A percentile compares a stretch with the other conserved stretches of the same genome.
Conservation (phyloP, 2,113 vertebrate species). For the Carassius gibelio region DNA sequence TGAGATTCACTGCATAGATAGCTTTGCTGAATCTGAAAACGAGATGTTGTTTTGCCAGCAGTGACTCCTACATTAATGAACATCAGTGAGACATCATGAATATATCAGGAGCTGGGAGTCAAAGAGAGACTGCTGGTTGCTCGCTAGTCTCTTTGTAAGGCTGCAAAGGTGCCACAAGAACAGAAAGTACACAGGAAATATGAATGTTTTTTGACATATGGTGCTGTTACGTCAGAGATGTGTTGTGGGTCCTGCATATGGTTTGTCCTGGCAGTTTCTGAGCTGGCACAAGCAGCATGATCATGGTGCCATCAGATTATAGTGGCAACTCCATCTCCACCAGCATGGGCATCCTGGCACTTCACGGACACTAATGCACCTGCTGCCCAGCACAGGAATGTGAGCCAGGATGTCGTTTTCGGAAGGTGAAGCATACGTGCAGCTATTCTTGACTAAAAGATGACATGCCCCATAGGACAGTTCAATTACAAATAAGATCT, state of each 20-base stretch:
- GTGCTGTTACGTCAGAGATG: constrained; percentile 33
- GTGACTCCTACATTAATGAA: constrained; percentile 54
- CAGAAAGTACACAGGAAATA: neutral
- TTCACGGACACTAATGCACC: constrained; percentile 22
- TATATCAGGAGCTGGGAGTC: constrained; percentile 34
- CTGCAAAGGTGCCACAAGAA: neutral
- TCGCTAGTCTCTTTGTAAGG: neutral
- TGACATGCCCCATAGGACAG: neutral
- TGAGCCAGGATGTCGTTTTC: constrained; percentile 34
- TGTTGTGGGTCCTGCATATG: constrained; percentile 33
- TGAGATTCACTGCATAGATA: neutral
- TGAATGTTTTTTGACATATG: constrained; percentile 45
- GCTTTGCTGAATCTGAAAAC: neutral
- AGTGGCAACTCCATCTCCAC: constrained; percentile 42
- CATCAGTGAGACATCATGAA: constrained; percentile 46
- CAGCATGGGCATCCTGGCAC: constrained; percentile 43
- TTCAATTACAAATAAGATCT: neutral
- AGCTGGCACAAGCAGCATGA: constrained; percentile 37
- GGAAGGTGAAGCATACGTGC: neutral
- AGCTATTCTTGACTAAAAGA: neutral
- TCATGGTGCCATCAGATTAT: constrained; percentile 31
- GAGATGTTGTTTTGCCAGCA: constrained; percentile 22
- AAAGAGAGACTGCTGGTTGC: neutral
- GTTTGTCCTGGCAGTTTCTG: constrained; percentile 50
- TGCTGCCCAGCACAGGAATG: constrained; percentile 43